Conservation (phyloP, 2,888 invertebrate genomes). For the Oxytorus armatus region DNA sequence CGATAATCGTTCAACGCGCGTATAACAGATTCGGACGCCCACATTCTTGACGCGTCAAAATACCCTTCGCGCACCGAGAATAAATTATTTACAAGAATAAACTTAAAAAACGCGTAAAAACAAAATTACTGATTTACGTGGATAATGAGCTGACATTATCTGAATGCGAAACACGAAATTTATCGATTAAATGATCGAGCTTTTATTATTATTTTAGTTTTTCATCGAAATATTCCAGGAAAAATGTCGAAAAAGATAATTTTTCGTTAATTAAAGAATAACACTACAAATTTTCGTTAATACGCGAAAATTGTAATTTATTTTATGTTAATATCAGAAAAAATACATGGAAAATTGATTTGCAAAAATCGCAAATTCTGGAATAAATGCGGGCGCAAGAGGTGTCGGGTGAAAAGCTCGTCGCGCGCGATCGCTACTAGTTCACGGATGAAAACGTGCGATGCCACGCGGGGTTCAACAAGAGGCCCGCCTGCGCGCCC, state of each 20-base stretch:
- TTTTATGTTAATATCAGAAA: too few relatives aligned
- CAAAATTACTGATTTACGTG: neutral
- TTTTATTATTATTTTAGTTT: too few relatives aligned
- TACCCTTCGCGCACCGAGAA: neutral
- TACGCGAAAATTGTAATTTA: too few relatives aligned
- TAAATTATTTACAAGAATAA: neutral
- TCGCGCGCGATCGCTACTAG: too few relatives aligned
- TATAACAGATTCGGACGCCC: slow-evolving; percentile 41
- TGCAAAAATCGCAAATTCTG: slow-evolving; percentile 7
- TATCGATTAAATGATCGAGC: neutral
- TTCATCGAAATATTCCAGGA: too few relatives aligned
- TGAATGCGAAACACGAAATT: too few relatives aligned
- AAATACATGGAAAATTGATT: neutral
- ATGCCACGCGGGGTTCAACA: neutral
- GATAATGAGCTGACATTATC: too few relatives aligned
- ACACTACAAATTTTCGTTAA: too few relatives aligned
- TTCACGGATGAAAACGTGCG: slow-evolving; percentile 9
- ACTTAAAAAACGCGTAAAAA: slow-evolving; percentile 1
- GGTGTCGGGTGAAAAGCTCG: too few relatives aligned
- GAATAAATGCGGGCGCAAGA: too few relatives aligned
- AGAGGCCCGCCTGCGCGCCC: neutral
- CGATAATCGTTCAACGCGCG: slow-evolving; percentile 19
- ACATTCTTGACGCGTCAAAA: slow-evolving; percentile 13
- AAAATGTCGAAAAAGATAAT: too few relatives aligned
- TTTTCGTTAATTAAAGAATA: too few relatives aligned